Conservation (phyloP, 2,113 vertebrate species). For the Cinclus cinclus region DNA sequence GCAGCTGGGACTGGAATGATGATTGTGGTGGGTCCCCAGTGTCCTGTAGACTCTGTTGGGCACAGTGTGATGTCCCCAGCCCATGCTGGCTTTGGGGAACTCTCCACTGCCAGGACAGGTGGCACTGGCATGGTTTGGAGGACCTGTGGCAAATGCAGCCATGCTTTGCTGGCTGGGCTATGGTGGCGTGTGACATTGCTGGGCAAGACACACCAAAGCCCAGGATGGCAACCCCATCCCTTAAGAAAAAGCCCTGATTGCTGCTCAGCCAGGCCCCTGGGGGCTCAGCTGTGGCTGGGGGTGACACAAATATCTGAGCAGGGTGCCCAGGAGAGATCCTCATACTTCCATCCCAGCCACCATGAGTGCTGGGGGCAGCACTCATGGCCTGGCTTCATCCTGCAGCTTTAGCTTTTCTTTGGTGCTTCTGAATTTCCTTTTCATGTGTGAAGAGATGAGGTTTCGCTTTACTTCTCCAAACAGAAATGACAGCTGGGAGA, state of each 20-base stretch:
- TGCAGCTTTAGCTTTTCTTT: background rate
- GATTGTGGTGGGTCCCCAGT: accelerated
- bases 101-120: accelerated
- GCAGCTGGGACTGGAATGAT: accelerated
- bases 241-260: background rate
- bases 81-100: accelerated
- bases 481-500: background rate
- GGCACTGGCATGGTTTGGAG: accelerated
- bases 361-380: accelerated
- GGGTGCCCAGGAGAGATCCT: background rate
- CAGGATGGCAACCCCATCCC: accelerated
- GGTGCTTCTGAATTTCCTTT: background rate
- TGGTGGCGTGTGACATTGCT: accelerated
- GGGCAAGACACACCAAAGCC: accelerated
- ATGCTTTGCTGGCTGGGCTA: background rate
- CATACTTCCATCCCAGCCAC: accelerated
- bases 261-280: background rate
- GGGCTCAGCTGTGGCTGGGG: accelerated
- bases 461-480: background rate
- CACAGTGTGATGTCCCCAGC: accelerated
- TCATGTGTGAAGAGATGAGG: background rate
- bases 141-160: accelerated
- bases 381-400: accelerated
- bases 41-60: accelerated
- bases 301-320: background rate